Conservation (phyloP, 1,140 invertebrate genomes). For the Apolygus lucorum region DNA sequence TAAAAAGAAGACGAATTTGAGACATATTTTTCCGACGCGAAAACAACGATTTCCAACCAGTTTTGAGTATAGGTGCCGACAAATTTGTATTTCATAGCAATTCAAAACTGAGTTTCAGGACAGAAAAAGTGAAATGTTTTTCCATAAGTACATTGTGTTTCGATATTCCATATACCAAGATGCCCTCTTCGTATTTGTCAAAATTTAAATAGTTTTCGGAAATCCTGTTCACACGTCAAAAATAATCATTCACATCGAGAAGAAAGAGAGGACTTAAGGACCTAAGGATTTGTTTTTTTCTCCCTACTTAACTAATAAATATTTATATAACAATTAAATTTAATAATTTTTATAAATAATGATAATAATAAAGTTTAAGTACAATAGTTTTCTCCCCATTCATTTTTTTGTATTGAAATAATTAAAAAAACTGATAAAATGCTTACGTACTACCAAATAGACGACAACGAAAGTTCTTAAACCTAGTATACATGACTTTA, state of each 20-base stretch:
- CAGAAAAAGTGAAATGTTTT: too few relatives aligned
- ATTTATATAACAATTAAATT: slow-evolving; percentile 3
- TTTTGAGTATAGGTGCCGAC: too few relatives aligned
- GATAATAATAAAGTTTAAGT: slow-evolving; percentile 10
- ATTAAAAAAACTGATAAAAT: neutral
- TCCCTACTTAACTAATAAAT: neutral
- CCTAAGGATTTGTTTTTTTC: slow-evolving; percentile 5
- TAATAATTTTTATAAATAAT: neutral
- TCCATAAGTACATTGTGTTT: too few relatives aligned
- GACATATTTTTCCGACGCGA: neutral
- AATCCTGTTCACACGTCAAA: too few relatives aligned
- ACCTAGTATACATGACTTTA: slow-evolving; percentile 5
- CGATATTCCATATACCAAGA: too few relatives aligned
- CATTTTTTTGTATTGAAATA: neutral
- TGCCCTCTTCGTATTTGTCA: too few relatives aligned
- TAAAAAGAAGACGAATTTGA: neutral
- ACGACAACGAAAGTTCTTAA: slow-evolving; percentile 11
- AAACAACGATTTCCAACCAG: too few relatives aligned
- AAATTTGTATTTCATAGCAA: too few relatives aligned
- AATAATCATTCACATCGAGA: neutral
- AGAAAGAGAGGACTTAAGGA: neutral
- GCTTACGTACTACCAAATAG: neutral
- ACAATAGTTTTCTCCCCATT: neutral
- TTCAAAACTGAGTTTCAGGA: too few relatives aligned
- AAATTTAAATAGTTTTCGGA: too few relatives aligned